These are phyloP conservation scores for Deilephila elpenor DNA, from an alignment of 2,888 invertebrate species.

Conservation along the genomic window DNA sequence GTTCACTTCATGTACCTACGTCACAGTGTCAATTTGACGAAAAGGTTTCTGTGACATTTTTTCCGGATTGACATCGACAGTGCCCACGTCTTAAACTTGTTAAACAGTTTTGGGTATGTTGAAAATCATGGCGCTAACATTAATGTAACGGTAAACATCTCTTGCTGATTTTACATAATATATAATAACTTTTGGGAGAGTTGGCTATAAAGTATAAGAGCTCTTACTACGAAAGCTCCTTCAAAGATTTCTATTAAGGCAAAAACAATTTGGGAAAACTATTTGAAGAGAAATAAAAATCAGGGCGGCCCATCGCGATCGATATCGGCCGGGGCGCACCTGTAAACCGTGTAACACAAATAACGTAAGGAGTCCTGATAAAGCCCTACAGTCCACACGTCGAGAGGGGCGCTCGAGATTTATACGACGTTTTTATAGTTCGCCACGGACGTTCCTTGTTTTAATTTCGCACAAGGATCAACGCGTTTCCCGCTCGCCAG, in stretches of 20 bases:
- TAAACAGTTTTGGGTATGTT: background rate
- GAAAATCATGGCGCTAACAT: conserved; percentile 7
- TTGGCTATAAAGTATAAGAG: background rate
- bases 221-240: background rate
- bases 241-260: conserved; percentile 2
- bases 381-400: conserved; percentile 70
- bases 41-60: conserved; percentile 49
- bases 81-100: conserved; percentile 51
- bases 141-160: too few relatives aligned
- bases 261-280: conserved; percentile 13
- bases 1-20: conserved; percentile 54
- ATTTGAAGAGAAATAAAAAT: conserved; percentile 41
- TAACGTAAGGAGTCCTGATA: conserved; percentile 65
- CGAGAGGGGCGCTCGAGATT: conserved; percentile 65
- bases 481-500: conserved; percentile 54
- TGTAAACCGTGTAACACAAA: conserved; percentile 67
- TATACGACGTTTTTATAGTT: conserved; percentile 79
- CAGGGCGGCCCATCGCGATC: conserved; percentile 55
- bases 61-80: conserved; percentile 53
- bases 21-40: conserved; percentile 61
- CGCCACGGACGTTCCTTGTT: conserved; percentile 78
- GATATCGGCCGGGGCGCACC: conserved; percentile 61
- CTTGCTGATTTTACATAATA: background rate
- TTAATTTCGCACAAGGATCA: conserved; percentile 78
- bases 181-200: background rate